Evolutionary conservation across 92 coral and sea anemone species (phyloP).

Genomic region (Zoanthus solanderi): DNA sequence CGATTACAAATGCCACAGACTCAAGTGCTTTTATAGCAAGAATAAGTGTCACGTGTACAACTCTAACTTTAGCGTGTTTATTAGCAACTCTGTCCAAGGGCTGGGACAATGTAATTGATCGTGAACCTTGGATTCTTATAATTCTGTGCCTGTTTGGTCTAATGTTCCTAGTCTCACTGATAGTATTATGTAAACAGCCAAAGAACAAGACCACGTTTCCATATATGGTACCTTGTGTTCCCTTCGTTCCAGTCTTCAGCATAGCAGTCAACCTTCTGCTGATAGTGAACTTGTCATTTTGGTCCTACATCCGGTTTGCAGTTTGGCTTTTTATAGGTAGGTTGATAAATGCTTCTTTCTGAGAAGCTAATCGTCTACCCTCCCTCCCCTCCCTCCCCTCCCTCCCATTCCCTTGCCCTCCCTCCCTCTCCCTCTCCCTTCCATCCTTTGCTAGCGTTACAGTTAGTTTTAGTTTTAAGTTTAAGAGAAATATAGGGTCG

Average conservation of each 20-base stretch:
- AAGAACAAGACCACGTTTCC: conserved; percentile 21
- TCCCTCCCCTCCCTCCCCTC: no score
- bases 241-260: conserved; percentile 17
- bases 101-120: background rate
- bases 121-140: conserved; percentile 16
- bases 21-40: conserved; percentile 4
- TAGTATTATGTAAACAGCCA: conserved; percentile 1
- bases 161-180: background rate
- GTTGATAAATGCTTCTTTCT: background rate
- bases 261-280: conserved; percentile 20
- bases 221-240: conserved; percentile 32
- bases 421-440: no score
- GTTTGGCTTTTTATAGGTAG: conserved; percentile 19
- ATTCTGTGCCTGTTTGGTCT: background rate
- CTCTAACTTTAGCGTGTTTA: background rate
- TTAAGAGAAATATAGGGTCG: no score
- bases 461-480: no score
- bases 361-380: no score
- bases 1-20: background rate
- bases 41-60: conserved; percentile 20
- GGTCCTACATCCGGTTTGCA: conserved; percentile 30
- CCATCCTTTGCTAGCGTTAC: no score
- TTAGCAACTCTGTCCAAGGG: conserved; percentile 15
- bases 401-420: no score
- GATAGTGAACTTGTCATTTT: conserved; percentile 24